phyloP scores from a whole-genome alignment of 2,888 invertebrate species.

The Lypha dubia region DNA sequence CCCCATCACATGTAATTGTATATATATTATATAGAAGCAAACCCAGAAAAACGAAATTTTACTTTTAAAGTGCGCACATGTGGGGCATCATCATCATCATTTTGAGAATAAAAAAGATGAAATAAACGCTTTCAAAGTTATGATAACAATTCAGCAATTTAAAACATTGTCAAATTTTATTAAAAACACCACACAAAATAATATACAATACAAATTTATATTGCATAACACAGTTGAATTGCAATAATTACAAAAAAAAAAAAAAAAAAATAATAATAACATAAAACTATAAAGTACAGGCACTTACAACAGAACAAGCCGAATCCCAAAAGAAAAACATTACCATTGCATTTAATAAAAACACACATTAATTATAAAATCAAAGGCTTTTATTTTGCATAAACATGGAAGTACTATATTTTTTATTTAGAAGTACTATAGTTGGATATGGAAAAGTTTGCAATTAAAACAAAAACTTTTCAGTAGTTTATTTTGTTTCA shows the following conservation, averaged over 20 bases:
- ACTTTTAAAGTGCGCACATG: constrained; percentile 72
- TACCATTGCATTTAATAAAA: constrained; percentile 73
- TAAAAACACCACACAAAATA: constrained; percentile 62
- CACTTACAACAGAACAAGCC: constrained; percentile 58
- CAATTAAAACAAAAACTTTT: too few species aligned
- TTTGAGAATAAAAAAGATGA: constrained; percentile 53
- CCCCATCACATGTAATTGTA: constrained; percentile 67
- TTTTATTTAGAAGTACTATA: too few species aligned
- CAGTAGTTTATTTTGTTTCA: constrained; percentile 84
- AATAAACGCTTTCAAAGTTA: constrained; percentile 71
- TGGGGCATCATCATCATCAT: constrained; percentile 52
- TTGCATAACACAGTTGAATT: constrained; percentile 67
- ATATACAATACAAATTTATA: constrained; percentile 49
- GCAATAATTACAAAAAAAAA: constrained; percentile 56
- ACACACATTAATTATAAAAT: constrained; percentile 71
- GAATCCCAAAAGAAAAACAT: constrained; percentile 64
- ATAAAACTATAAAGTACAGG: constrained; percentile 52
- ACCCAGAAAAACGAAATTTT: constrained; percentile 54
- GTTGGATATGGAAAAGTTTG: too few species aligned
- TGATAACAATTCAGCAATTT: constrained; percentile 64
- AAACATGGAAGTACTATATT: background rate
- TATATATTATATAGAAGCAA: constrained; percentile 51
- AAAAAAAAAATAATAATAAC: too few species aligned
- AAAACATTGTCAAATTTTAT: constrained; percentile 71
- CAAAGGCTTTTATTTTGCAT: constrained; percentile 42